Percentiles rank a stretch among this genome's conserved stretches.
phyloP scores from a whole-genome alignment of 30 jellyfish, hydroid and myxozoan genomes.

The Chrysaora quinquecirrha region DNA sequence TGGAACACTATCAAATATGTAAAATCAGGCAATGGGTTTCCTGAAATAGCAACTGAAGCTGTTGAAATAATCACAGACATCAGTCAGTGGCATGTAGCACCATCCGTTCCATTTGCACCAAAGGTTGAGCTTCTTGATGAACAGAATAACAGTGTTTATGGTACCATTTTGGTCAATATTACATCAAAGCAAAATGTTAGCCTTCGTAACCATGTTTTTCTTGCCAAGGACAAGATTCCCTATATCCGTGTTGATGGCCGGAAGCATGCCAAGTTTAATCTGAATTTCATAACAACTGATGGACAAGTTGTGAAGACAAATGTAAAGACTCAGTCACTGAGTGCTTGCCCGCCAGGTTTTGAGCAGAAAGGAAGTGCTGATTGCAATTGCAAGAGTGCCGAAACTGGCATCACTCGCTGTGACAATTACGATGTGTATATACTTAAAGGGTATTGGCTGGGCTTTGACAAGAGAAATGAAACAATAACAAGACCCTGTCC shows the following conservation, averaged over 20 bases:
- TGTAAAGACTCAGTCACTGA: constrained; percentile 4
- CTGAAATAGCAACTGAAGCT: constrained; percentile 83
- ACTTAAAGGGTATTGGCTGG: constrained; percentile 68
- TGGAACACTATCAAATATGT: constrained; percentile 41
- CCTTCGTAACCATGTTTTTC: constrained; percentile 58
- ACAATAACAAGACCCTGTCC: constrained; percentile 72
- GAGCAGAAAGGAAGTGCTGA: constrained; percentile 17
- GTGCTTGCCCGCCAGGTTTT: constrained; percentile 81
- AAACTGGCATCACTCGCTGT: constrained; percentile 71
- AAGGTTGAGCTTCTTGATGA: constrained; percentile 58
- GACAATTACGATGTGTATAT: constrained; percentile 52
- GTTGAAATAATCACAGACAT: constrained; percentile 25
- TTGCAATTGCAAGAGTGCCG: constrained; percentile 65
- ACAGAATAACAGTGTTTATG: constrained; percentile 73
- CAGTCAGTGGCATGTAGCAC: constrained; percentile 60
- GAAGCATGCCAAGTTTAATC: constrained; percentile 15
- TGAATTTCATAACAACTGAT: constrained; percentile 64
- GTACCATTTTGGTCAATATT: constrained; percentile 51
- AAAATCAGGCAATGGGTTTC: constrained; percentile 22
- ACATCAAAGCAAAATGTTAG: constrained; percentile 31
- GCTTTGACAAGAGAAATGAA: background rate
- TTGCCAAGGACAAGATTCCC: constrained; percentile 55
- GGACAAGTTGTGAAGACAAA: constrained; percentile 70
- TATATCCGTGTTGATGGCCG: constrained; percentile 59
- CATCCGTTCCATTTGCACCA: constrained; percentile 79